phyloP scores from a whole-genome alignment of 2,888 invertebrate genomes.

The Pharmacophagus antenor region DNA sequence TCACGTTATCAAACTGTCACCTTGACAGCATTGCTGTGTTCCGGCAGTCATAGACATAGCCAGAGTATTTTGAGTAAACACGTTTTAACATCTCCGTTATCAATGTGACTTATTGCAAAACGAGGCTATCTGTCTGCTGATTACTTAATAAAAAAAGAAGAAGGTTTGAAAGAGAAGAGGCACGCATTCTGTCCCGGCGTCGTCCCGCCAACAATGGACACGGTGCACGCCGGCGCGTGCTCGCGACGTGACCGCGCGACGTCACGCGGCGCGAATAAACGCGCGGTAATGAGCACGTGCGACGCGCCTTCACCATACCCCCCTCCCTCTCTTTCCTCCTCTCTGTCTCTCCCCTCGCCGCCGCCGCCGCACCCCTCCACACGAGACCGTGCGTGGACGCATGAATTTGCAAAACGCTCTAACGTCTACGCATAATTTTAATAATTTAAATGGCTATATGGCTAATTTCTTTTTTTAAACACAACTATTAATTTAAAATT shows the following conservation, averaged over 20 bases:
- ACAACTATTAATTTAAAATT: too few relatives aligned
- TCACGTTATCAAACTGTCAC: too few relatives aligned
- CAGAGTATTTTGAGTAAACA: too few relatives aligned
- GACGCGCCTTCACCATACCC: conserved; percentile 49
- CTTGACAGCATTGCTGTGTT: too few relatives aligned
- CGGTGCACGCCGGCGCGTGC: conserved; percentile 60
- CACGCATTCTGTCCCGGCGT: conserved; percentile 32
- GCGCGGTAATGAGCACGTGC: conserved; percentile 67
- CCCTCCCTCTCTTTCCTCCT: not conserved
- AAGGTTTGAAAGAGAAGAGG: not conserved
- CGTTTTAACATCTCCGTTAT: too few relatives aligned
- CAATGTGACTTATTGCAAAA: not conserved
- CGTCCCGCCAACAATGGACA: conserved; percentile 40
- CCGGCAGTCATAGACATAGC: too few relatives aligned
- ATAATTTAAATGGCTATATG: not conserved
- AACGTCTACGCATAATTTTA: not conserved
- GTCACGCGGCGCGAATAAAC: conserved; percentile 68
- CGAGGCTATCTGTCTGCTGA: too few relatives aligned
- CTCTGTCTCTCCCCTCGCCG: not conserved
- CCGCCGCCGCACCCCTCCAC: conserved; percentile 2
- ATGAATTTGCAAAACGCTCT: conserved; percentile 14
- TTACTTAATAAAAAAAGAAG: not conserved
- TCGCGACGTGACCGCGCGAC: conserved; percentile 61
- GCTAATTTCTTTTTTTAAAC: too few relatives aligned
- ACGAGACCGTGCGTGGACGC: conserved; percentile 1